Percentiles rank a stretch among this genome's conserved stretches.
phyloP scores from a whole-genome alignment of 2,888 invertebrate genomes.

The Scrobipalpa atriplicella region DNA sequence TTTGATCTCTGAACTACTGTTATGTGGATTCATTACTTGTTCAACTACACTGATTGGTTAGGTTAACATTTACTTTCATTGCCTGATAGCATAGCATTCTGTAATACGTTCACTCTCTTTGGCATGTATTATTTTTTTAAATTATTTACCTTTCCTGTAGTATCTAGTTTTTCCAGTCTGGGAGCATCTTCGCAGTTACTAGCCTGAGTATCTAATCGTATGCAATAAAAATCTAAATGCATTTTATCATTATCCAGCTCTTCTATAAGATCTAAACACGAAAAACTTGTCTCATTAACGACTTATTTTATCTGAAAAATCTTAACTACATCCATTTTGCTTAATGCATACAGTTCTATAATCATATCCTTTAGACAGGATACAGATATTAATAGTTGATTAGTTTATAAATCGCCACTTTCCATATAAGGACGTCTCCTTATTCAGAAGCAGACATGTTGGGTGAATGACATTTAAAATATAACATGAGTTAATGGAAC shows the following conservation, averaged over 20 bases:
- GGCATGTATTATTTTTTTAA: not conserved
- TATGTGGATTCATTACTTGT: not conserved
- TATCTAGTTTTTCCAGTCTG: too few species aligned
- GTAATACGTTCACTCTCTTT: not conserved
- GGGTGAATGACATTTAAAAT: constrained; percentile 24
- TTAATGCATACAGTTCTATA: constrained; percentile 17
- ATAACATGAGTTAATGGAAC: not conserved
- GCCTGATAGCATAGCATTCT: too few species aligned
- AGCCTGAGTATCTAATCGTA: not conserved
- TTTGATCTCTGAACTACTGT: not conserved
- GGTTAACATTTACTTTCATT: not conserved
- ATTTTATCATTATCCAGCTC: not conserved
- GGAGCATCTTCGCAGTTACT: not conserved
- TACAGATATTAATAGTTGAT: constrained; percentile 18
- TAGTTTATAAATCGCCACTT: constrained; percentile 8
- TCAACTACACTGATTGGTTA: not conserved
- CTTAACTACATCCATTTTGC: constrained; percentile 4
- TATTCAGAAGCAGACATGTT: not conserved
- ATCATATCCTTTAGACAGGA: not conserved
- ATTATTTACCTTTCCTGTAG: not conserved
- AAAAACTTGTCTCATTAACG: constrained; percentile 15
- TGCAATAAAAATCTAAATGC: constrained; percentile 11
- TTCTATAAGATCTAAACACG: constrained; percentile 1
- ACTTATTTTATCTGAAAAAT: constrained; percentile 15
- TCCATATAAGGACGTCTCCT: constrained; percentile 18